phyloP scores from a whole-genome alignment of 1,140 invertebrate genomes.

The Mesaphorura yosii region DNA sequence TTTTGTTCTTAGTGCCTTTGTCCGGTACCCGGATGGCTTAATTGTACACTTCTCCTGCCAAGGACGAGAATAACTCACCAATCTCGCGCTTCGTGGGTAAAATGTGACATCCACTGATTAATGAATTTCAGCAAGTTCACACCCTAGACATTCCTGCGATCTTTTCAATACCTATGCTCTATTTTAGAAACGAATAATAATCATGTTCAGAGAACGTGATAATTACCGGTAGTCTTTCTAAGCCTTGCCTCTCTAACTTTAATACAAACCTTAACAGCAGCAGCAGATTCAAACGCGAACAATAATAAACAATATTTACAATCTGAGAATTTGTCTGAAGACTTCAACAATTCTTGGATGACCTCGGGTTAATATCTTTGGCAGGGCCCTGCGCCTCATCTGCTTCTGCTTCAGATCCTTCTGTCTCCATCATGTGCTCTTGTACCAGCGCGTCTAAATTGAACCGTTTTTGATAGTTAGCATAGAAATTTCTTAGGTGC shows the following conservation, averaged over 20 bases:
- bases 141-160: too few relatives aligned
- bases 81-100: not conserved
- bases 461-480: conserved; percentile 77
- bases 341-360: not conserved
- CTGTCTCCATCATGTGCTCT: conserved; percentile 21
- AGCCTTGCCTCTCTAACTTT: not conserved
- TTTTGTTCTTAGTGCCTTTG: conserved; percentile 60
- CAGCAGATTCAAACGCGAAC: too few relatives aligned
- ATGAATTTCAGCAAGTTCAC: too few relatives aligned
- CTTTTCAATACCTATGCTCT: too few relatives aligned
- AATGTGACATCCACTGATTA: too few relatives aligned
- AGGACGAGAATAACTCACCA: not conserved
- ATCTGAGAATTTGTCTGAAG: not conserved
- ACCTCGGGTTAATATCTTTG: too few relatives aligned
- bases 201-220: too few relatives aligned
- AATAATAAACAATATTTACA: not conserved
- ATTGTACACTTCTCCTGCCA: conserved; percentile 56
- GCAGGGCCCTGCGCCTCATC: too few relatives aligned
- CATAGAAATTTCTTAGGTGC: conserved; percentile 79
- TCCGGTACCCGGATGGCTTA: conserved; percentile 78
- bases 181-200: too few relatives aligned
- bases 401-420: too few relatives aligned
- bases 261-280: not conserved
- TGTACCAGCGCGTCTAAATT: conserved; percentile 67
- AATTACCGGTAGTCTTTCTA: too few relatives aligned